phyloP scores from a whole-genome alignment of 2,113 vertebrate species.

The Cinclus mexicanus region DNA sequence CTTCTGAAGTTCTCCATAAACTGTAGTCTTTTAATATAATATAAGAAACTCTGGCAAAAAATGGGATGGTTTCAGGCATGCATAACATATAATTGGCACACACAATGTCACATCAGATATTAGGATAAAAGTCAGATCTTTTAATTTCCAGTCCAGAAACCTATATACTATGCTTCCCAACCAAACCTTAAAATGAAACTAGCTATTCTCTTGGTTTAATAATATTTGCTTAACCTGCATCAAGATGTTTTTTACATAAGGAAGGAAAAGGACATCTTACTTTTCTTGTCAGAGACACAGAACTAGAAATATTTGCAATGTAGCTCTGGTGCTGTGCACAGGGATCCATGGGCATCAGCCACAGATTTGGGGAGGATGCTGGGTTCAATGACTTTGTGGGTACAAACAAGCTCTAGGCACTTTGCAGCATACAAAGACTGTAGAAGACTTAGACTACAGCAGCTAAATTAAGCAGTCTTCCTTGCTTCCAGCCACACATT shows the following conservation, averaged over 20 bases:
- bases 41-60: background rate
- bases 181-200: background rate
- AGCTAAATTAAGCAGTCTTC: background rate
- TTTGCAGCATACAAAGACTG: background rate
- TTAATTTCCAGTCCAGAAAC: background rate
- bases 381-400: background rate
- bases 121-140: background rate
- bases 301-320: background rate
- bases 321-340: background rate
- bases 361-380: background rate
- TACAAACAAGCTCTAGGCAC: background rate
- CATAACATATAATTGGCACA: background rate
- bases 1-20: background rate
- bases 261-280: background rate
- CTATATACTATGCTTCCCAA: background rate
- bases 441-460: background rate
- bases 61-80: background rate
- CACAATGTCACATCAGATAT: accelerated
- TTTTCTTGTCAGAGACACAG: background rate
- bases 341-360: background rate
- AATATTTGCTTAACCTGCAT: background rate
- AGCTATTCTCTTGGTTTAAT: background rate
- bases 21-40: background rate
- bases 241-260: background rate
- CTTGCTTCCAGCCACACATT: background rate